phyloP scores from a whole-genome alignment of 2,113 vertebrate species.

The Empidonax traillii region DNA sequence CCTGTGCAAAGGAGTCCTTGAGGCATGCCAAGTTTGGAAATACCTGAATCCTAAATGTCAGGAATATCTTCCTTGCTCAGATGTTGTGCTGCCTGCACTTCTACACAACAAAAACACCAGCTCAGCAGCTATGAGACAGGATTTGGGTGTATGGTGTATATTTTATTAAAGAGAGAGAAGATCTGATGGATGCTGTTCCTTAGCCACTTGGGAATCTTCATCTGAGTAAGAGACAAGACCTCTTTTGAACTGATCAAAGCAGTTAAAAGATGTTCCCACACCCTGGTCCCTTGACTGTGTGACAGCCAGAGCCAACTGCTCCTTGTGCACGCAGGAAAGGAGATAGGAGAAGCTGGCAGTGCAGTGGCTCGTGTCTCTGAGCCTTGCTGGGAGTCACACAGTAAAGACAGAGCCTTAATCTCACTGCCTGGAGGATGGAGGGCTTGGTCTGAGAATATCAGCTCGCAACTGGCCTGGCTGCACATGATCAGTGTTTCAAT shows the following conservation, averaged over 20 bases:
- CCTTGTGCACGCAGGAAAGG: accelerated
- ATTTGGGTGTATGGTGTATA: background rate
- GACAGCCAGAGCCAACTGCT: background rate
- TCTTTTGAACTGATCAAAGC: background rate
- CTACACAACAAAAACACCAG: background rate
- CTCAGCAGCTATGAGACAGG: background rate
- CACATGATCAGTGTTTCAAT: background rate
- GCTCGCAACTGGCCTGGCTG: background rate
- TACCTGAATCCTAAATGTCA: background rate
- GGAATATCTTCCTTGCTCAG: background rate
- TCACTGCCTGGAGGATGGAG: background rate
- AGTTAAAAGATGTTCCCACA: background rate
- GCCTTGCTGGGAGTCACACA: background rate
- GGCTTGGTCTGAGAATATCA: background rate
- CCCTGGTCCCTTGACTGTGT: background rate
- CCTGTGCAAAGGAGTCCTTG: background rate
- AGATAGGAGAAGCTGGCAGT: background rate
- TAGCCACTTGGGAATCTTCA: background rate
- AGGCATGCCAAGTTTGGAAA: background rate
- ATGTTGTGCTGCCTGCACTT: background rate
- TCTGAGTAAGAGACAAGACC: background rate
- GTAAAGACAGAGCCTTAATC: background rate
- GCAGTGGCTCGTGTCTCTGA: background rate
- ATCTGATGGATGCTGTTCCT: background rate
- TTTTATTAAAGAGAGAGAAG: background rate